Conservation (phyloP, 92 coral and sea anemone genomes). For the Palythoa heliodiscus region DNA sequence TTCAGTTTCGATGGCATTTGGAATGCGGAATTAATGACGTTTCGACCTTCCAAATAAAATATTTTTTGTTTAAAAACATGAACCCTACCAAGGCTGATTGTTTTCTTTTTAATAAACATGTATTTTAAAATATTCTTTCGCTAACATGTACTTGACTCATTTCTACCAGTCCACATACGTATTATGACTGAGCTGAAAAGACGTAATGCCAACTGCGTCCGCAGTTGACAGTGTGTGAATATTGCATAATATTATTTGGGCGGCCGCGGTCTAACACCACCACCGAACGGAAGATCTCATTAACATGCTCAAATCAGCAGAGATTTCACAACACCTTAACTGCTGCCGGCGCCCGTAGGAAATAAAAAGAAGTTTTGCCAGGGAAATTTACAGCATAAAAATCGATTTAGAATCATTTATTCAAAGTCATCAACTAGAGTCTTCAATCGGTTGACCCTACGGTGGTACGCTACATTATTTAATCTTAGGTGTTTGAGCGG, state of each 20-base stretch:
- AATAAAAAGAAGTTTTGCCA: background rate
- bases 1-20: background rate
- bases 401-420: background rate
- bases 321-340: background rate
- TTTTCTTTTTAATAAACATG: background rate
- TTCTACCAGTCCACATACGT: background rate
- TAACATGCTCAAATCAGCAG: background rate
- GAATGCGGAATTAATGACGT: slow-evolving; percentile 26
- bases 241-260: background rate
- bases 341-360: slow-evolving; percentile 4
- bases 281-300: slow-evolving; percentile 4
- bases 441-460: background rate
- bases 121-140: background rate
- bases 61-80: background rate
- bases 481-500: background rate
- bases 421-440: background rate
- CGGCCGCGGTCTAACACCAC: background rate
- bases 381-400: background rate
- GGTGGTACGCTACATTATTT: background rate
- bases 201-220: background rate
- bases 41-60: background rate
- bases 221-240: slow-evolving; percentile 1
- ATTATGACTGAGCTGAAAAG: background rate
- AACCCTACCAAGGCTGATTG: background rate
- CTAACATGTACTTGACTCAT: background rate